Evolutionary conservation across 2,888 invertebrate species (phyloP).

Genomic region (Pyralis farinalis): DNA sequence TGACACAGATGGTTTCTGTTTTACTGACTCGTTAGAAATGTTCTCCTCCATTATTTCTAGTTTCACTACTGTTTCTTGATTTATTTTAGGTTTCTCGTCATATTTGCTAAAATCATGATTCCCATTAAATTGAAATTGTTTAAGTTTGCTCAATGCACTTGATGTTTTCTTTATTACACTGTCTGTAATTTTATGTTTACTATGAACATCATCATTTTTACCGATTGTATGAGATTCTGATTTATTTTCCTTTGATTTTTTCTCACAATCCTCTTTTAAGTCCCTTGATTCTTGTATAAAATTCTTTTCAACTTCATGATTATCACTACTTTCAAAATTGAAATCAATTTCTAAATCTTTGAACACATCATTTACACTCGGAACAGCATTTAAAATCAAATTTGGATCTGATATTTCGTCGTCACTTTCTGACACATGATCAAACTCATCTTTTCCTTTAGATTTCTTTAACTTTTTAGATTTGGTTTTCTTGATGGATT

Average conservation of each 20-base stretch:
- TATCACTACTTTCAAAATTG: constrained; percentile 26
- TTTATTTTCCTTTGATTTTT: constrained; percentile 2
- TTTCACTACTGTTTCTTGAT: constrained; percentile 23
- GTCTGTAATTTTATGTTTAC: constrained; percentile 1
- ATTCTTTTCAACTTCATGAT: constrained; percentile 10
- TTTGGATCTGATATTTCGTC: constrained; percentile 32
- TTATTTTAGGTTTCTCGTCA: constrained; percentile 32
- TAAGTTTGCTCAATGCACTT: constrained; percentile 40
- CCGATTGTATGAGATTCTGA: background rate
- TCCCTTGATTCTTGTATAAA: constrained; percentile 5
- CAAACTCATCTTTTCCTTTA: constrained; percentile 22
- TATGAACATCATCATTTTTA: constrained; percentile 1
- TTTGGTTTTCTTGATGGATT: constrained; percentile 31
- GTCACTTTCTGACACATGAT: constrained; percentile 22
- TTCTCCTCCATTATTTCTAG: constrained; percentile 28
- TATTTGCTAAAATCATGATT: constrained; percentile 51
- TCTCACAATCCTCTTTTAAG: constrained; percentile 8
- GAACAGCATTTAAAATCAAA: constrained; percentile 53
- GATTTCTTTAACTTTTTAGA: constrained; percentile 30
- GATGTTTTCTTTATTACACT: constrained; percentile 18
- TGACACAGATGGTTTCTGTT: constrained; percentile 13
- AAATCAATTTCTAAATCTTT: constrained; percentile 57
- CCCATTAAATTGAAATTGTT: constrained; percentile 54
- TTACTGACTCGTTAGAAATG: constrained; percentile 15
- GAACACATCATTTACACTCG: constrained; percentile 71